Percentiles rank a stretch among this genome's conserved stretches.
Evolutionary conservation across 1,140 invertebrate genomes (phyloP).

Genomic region (Drosophila ananassae): DNA sequence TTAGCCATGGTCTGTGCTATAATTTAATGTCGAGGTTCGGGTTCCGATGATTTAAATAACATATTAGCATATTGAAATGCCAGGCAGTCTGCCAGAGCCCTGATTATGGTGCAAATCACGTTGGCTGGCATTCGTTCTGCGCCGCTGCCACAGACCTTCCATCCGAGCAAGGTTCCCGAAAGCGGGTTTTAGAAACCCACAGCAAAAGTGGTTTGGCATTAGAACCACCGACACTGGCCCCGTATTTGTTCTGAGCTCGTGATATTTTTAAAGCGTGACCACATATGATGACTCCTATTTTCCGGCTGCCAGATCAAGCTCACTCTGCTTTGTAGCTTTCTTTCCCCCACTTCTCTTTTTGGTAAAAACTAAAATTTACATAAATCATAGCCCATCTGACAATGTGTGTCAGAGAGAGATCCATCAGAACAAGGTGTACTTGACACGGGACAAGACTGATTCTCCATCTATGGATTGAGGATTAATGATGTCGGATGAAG

Average conservation of each 20-base stretch:
- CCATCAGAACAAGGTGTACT: too few relatives aligned
- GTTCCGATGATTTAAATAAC: constrained; percentile 57
- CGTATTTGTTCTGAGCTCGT: constrained; percentile 36
- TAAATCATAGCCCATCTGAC: background rate
- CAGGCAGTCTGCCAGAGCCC: constrained; percentile 55
- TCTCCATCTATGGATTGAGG: background rate
- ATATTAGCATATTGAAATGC: constrained; percentile 70
- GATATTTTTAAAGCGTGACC: constrained; percentile 79
- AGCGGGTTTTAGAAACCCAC: constrained; percentile 24
- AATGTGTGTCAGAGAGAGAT: too few relatives aligned
- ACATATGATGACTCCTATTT: constrained; percentile 34
- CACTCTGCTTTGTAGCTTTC: background rate
- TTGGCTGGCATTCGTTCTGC: constrained; percentile 52
- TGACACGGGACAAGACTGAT: background rate
- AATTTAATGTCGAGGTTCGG: constrained; percentile 13
- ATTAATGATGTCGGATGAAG: background rate
- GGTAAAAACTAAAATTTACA: background rate
- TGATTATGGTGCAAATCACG: constrained; percentile 66
- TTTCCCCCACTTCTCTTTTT: background rate
- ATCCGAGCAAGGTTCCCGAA: constrained; percentile 14
- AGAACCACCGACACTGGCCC: constrained; percentile 22
- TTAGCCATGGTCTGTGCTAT: constrained; percentile 24
- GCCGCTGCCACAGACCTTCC: constrained; percentile 19
- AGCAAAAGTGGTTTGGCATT: constrained; percentile 45
- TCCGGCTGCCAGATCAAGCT: constrained; percentile 8